A percentile compares a stretch with the other conserved stretches of the same genome.
Conservation (phyloP, 2,113 vertebrate species). For the Pollimyrus isidori region DNA sequence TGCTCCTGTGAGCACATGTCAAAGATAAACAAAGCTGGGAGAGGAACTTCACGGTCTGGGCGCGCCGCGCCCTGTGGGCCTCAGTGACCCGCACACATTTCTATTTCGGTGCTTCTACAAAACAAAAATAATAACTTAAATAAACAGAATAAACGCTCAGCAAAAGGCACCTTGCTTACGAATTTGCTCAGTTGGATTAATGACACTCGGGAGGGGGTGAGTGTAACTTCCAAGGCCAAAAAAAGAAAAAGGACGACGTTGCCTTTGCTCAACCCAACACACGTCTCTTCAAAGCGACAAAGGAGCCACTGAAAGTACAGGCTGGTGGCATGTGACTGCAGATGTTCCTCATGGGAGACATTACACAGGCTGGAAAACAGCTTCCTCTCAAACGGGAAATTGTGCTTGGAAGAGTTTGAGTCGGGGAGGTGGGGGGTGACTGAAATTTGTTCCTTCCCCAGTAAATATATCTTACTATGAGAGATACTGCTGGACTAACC, state of each 20-base stretch:
- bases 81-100: background rate
- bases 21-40: constrained; percentile 1
- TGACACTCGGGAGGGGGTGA: background rate
- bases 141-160: background rate
- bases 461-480: background rate
- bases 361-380: constrained; percentile 15
- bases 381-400: background rate
- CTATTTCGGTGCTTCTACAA: background rate
- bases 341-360: constrained; percentile 14
- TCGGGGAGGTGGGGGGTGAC: background rate
- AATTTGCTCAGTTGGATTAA: background rate
- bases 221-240: background rate
- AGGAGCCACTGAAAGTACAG: background rate
- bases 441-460: background rate
- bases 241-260: no score
- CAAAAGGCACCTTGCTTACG: background rate
- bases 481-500: constrained; percentile 22
- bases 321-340: background rate
- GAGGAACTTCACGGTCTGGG: background rate
- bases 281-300: background rate
- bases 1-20: background rate
- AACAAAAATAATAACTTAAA: background rate
- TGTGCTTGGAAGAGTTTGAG: background rate
- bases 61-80: background rate
- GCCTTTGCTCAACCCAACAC: background rate